These are phyloP conservation scores for Lasioglossum marginatum DNA, from an alignment of 2,888 invertebrate species.

Conservation along the genomic window DNA sequence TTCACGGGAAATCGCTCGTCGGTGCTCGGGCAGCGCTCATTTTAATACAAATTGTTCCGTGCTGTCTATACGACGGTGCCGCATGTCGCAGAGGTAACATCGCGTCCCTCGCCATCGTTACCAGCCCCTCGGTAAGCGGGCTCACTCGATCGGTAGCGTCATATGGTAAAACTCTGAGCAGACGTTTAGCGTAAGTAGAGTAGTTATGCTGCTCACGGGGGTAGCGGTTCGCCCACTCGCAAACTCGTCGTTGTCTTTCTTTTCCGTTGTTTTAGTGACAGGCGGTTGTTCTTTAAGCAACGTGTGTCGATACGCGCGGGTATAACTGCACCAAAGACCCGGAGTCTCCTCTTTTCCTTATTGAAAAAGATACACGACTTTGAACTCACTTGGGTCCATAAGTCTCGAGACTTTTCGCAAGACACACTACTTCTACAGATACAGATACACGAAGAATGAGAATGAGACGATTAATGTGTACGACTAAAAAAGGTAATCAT, in stretches of 20 bases:
- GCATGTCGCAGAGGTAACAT: constrained; percentile 76
- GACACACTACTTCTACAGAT: no score
- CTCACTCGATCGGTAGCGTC: constrained; percentile 73
- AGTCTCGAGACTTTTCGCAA: background rate
- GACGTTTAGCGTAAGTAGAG: constrained; percentile 50
- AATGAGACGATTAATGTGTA: no score
- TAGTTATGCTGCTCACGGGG: constrained; percentile 35
- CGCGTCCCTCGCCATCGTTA: constrained; percentile 77
- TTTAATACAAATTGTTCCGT: constrained; percentile 83
- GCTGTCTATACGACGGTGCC: constrained; percentile 72
- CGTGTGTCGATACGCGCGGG: background rate
- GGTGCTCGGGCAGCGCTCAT: constrained; percentile 71
- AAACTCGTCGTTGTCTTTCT: background rate
- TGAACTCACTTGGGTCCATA: background rate
- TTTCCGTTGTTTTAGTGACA: background rate
- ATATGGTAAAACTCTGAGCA: constrained; percentile 74
- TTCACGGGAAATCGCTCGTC: constrained; percentile 39
- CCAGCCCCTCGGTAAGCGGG: constrained; percentile 73
- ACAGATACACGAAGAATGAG: no score
- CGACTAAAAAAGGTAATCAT: no score
- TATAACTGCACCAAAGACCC: background rate
- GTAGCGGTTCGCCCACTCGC: constrained; percentile 31
- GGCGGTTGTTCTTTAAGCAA: background rate
- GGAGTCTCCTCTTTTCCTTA: background rate
- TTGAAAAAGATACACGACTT: background rate